Evolutionary conservation across 2,888 invertebrate species (phyloP), one percentile per base, ranked within the genome.

Genomic region (Dascillus cervinus): DNA sequence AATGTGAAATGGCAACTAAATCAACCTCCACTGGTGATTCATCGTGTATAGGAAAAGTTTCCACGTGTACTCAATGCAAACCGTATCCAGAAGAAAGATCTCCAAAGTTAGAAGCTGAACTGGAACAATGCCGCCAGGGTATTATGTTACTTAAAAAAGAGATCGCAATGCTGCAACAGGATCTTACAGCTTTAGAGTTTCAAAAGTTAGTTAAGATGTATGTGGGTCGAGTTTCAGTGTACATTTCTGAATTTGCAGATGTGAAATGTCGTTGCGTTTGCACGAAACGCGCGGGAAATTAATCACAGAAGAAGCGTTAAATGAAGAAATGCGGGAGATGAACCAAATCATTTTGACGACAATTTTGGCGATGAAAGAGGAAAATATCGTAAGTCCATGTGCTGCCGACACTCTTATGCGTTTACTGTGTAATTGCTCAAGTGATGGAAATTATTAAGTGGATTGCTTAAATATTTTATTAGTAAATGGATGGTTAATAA

Each of bases 271-370:
- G n/a, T 26, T 58, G 11, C 44, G 50, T 22, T 39, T 55, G 13
- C 57, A 60, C 32, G 58, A 59, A 42, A 45, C 46, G 4, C 46
- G 53, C 38, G 47, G 47, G 21, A 54, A 52, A 37, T 44, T 47
- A 15, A 49, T 50, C 39, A 50, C 54, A 2, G 56, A 58, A 42
- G 38, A 49, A 27, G 48, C 32, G 32, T 36, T 59, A 3, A 52
- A 46, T 20, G 38, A 40, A 5, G 46, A 53, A 17, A 34, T 57
- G 9, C 45, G 50, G 37, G 47, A 47, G 23, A 44, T 44, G 1
- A 49, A 53, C 20, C 47, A 47, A 34, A 35, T 44, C 5, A 38
- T 53, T 13, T 43, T 56, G 13, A 37, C 43, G 20, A 36, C 46
- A 2, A 35, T 56, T 8, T 32, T 50, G 25, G 41, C 49, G 42